Conservation (phyloP, 2,113 vertebrate species). For the Verasper variegatus region DNA sequence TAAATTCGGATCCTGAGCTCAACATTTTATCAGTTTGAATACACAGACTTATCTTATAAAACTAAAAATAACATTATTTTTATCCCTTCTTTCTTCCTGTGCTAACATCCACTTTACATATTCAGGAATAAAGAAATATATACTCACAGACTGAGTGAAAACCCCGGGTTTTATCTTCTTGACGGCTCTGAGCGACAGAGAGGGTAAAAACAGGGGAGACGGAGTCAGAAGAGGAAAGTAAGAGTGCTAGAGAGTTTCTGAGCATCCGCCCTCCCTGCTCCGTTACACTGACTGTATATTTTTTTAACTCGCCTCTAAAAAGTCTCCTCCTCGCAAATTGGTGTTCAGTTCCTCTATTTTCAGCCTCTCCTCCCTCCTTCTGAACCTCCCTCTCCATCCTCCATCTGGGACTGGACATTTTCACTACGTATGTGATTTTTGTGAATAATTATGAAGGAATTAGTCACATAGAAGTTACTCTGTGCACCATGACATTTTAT, state of each 20-base stretch:
- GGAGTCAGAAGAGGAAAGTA: constrained; percentile 49
- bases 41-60: background rate
- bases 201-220: constrained; percentile 15
- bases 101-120: background rate
- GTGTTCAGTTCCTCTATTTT: constrained; percentile 69
- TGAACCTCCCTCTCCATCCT: constrained; percentile 34
- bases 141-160: constrained; percentile 66
- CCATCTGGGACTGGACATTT: background rate
- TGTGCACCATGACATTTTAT: background rate
- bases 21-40: background rate
- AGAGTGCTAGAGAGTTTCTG: constrained; percentile 51
- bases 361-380: constrained; percentile 70
- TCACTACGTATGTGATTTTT: background rate
- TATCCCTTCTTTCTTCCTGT: background rate
- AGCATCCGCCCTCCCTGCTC: constrained; percentile 42
- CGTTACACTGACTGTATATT: constrained; percentile 38
- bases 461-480: background rate
- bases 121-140: constrained; percentile 12
- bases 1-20: background rate
- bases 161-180: constrained; percentile 27
- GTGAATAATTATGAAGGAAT: background rate
- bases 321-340: constrained; percentile 33
- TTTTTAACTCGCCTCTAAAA: constrained; percentile 45
- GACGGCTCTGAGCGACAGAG: background rate
- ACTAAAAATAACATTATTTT: background rate